Base-by-base conservation (phyloP, 1,140 invertebrate species). In the Atta colombica region DNA sequence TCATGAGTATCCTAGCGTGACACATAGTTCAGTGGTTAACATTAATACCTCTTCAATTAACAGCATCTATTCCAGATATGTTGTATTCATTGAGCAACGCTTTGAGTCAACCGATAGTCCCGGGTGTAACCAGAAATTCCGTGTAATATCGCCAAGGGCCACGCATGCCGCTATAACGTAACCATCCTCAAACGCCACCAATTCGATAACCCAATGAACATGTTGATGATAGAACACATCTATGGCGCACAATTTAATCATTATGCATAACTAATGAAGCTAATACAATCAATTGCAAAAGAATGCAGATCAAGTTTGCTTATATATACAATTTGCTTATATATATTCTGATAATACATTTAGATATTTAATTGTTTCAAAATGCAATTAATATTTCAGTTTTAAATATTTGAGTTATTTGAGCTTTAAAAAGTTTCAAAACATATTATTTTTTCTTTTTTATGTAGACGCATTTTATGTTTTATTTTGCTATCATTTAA, bases 11-110 rank as follows among this genome's bases (percentile, higher is more conserved):
- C 10, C 69, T 75, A 84, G 45, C 31, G 80, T 63, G 80, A 84
- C 69, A 84, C 80, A 84, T 84, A 84, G 80, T 75, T 61, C 69
- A 84, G 69, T 84, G 80, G 80, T 84, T 84, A 84, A 84, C 45
- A 75, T 75, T 84, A 84, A 84, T 75, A 55, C 58, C 80, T 84
- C 80, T 84, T 84, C 69, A 49, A 84, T 84, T 84, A 84, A 74
- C 45, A 39, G 69, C 69, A 84, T 84, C 80, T 65, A 84, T 84
- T 61, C 55, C 80, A 74, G 80, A 84, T 84, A 84, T 84, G 69
- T 84, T 84, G 80, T 84, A 84, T 84, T 84, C 80, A 84, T 84
- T 84, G 80, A 84, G 55, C 80, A 61, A 75, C 69, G 69, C 80
- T 84, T 84, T 84, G 80, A 84, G 69, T 84, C 69, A 84, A 49